A percentile compares a stretch with the other conserved stretches of the same genome.
Evolutionary conservation across 1,140 invertebrate genomes (phyloP).

Genomic region (Odontomachus brunneus): DNA sequence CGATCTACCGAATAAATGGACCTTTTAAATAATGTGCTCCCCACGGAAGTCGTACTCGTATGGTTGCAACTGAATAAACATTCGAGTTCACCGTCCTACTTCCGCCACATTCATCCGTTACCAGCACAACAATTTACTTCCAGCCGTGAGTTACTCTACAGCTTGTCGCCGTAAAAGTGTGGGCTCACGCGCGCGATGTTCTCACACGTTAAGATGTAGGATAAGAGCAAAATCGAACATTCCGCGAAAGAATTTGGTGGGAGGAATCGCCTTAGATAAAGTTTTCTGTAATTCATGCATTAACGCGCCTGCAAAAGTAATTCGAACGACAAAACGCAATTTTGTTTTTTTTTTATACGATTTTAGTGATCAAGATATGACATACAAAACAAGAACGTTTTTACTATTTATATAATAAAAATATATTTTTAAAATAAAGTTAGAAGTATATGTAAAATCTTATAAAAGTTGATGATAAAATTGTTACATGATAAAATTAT

Average conservation of each 20-base stretch:
- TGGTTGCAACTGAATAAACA: constrained; percentile 58
- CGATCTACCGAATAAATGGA: constrained; percentile 38
- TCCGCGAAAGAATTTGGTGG: neutral
- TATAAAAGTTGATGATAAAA: no score
- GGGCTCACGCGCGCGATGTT: constrained; percentile 27
- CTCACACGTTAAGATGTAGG: neutral
- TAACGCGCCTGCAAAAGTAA: neutral
- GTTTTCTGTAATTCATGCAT: neutral
- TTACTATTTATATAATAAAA: no score
- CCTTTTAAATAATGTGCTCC: constrained; percentile 54
- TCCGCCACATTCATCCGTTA: constrained; percentile 34
- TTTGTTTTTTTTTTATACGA: neutral
- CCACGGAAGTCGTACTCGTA: constrained; percentile 29
- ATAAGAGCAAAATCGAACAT: constrained; percentile 29
- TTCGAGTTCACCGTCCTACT: constrained; percentile 54
- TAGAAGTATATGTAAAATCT: no score
- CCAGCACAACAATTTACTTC: constrained; percentile 58
- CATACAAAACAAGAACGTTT: no score
- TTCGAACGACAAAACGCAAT: neutral
- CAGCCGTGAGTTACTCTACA: constrained; percentile 44
- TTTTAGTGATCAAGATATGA: no score
- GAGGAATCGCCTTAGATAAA: constrained; percentile 6
- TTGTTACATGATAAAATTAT: no score
- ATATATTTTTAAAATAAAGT: no score
- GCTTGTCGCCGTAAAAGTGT: constrained; percentile 62